Base-by-base conservation (phyloP, 2,113 vertebrate genomes). In the Cairina moschata region DNA sequence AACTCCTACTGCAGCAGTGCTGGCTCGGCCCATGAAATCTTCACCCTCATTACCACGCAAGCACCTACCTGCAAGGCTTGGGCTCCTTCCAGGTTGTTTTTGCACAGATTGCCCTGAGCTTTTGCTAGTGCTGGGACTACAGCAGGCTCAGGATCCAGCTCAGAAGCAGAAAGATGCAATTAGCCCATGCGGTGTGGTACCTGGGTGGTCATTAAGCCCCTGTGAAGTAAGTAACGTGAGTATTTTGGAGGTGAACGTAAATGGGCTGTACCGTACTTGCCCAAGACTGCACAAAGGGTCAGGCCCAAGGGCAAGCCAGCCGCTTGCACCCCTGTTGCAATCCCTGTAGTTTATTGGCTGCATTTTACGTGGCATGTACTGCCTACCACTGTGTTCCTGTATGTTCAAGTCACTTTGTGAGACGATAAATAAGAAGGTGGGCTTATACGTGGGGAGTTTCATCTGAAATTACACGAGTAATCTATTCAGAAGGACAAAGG, bases 331-430 rank as follows among this genome's bases (percentile, higher is more conserved):
- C 13, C 29, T 46, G 44, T 46, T 46, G 44, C 44, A 46, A 46
- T 46, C 44, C 44, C 44, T 18, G 13, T 11, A 31, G 17, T 66
- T 29, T 21, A 20, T 4, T 12, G 32, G 13, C 56, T 46, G 21
- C 54, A 54, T 5, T 76, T 8, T 1, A 0, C 0, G 1, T 59
- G 55, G 52, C 34, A 42, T 22, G 12, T 42, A 29, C n/a, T 63
- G 32, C 13, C 21, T 13, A 2, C 11, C 3, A 38, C 4, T 5
- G 5, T 3, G 3, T 34, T 54, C 23, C 1, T 20, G 34, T 50
- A 50, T 50, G 54, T 25, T n/a, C 22, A 55, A 17, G 40, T 31
- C 17, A 11, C 0, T 29, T 46, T 22, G 34, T 17, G 38, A 50
- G n/a, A 63, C 8, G 6, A 2, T 10, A n/a, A 74, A 5, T 8